Base-by-base conservation (phyloP, 2,888 invertebrate species). In the Acronicta aceris region DNA sequence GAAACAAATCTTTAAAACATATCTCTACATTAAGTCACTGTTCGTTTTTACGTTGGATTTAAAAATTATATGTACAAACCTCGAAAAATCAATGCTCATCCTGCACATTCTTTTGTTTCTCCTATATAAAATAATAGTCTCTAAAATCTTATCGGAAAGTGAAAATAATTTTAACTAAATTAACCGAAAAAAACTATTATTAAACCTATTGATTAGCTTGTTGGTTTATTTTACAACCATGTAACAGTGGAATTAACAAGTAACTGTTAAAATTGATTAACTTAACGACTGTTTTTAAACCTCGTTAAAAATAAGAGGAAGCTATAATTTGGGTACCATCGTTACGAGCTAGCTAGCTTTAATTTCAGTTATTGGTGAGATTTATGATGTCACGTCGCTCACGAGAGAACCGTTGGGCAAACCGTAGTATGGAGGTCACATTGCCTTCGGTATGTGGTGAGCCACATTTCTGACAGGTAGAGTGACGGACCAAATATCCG, bases 351-450 rank as follows among this genome's bases (percentile, higher is more conserved):
- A 21, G 45, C 72, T 58, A 62, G 62, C 58, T 68, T 65, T 76
- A 72, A 76, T 74, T 71, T 76, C 42, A 69, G 71, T 74, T 69
- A 67, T 77, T 61, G 58, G 15, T 45, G 30, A 78, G 65, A 76
- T 76, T 78, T 78, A 77, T 75, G 78, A 70, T 58, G 61, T 57
- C 58, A 52, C 43, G 50, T 52, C 57, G 50, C 52, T 69, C 65
- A 54, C 30, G 50, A 54, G 46, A 65, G 52, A 62, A 68, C 67
- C 67, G 72, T 72, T 70, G 61, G 43, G 25, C 48, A 41, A 16
- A 16, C n/a, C n/a, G n/a, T n/a, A 45, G 66, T 54, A 76, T 76
- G 40, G 54, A 72, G 76, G 72, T 70, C 78, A 64, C 59, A 65
- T 69, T 38, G 25, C 52, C 42, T 52, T 45, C 42, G 62, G 70